Evolutionary conservation across 2,888 invertebrate genomes (phyloP).

Genomic region (Napeogenes sylphis): DNA sequence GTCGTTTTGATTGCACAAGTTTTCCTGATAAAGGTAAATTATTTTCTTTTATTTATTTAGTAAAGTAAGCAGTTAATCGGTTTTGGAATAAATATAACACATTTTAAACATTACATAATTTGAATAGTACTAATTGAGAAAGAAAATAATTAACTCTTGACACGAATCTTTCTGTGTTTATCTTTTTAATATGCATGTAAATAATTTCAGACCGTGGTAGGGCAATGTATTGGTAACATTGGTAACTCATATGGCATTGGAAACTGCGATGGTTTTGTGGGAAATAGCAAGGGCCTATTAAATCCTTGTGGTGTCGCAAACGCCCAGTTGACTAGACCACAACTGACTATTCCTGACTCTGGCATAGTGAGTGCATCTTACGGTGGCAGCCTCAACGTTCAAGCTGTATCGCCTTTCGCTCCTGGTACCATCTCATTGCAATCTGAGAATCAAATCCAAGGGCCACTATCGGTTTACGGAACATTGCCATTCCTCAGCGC

Average conservation of each 20-base stretch:
- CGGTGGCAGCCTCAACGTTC: not conserved
- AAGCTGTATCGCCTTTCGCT: not conserved
- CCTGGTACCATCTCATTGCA: not conserved
- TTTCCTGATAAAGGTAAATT: too few relatives aligned
- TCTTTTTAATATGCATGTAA: too few relatives aligned
- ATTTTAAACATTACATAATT: too few relatives aligned
- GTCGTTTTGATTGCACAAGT: too few relatives aligned
- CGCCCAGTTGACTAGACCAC: not conserved
- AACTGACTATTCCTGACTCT: not conserved
- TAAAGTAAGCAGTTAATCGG: too few relatives aligned
- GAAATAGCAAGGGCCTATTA: not conserved
- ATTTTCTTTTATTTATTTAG: too few relatives aligned
- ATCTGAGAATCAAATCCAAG: conserved; percentile 1
- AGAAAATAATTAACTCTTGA: too few relatives aligned
- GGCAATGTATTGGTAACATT: conserved; percentile 1
- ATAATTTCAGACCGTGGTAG: not conserved
- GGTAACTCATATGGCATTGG: not conserved
- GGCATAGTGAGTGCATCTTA: not conserved
- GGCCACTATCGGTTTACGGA: not conserved
- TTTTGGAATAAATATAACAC: too few relatives aligned
- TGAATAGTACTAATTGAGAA: too few relatives aligned
- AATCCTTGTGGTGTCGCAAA: not conserved
- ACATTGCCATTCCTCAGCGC: conserved; percentile 6
- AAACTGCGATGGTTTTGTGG: not conserved
- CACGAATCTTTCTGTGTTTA: too few relatives aligned